Base-by-base conservation (phyloP, 2,797 vertebrate genomes). In the Aselliscus stoliczkanus region DNA sequence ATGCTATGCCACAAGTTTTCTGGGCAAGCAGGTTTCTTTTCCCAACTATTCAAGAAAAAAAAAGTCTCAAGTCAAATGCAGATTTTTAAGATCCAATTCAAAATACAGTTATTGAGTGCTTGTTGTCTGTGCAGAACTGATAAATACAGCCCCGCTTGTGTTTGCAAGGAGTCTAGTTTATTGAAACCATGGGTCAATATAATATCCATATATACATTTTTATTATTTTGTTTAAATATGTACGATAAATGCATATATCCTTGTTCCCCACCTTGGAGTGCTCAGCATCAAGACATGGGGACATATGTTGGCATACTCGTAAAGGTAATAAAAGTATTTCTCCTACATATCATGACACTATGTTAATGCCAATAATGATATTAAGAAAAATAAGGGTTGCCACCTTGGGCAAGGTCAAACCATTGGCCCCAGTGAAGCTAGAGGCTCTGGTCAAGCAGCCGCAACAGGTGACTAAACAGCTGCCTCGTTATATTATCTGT, bases 371-470 rank as follows among this genome's bases (percentile, higher is more conserved):
- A 47, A 67, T 12, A 10, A 27, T 1, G 10, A 27, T 50, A 50
- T 50, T 73, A 44, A 70, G 80, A 73, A 95, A 77, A 80, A 50
- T 20, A 31, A 58, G 60, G n/a, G 23, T 56, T 65, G 21, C 10
- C 73, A 90, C 88, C 86, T 54, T 42, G 88, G 75, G 47, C 73
- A 94, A 93, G 77, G 93, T 93, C 88, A 88, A 58, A 65, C 27
- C 42, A 62, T 0, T 34, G 65, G 86, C 76, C 65, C 34, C 65
- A 27, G 31, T 4, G 89, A 96, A 58, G 76, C 54, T 67, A 44
- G 23, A 56, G 50, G 67, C 42, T 65, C 70, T 73, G 62, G 69
- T 76, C 85, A 67, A 64, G 70, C 37, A 81, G 73, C 44, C 37
- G 3, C 39, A 77, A 76, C 73, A 88, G 77, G 95, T 95, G 88